These are phyloP conservation scores for Potorous gilbertii DNA, from an alignment of 2,797 vertebrate genomes.

Conservation along the genomic window DNA sequence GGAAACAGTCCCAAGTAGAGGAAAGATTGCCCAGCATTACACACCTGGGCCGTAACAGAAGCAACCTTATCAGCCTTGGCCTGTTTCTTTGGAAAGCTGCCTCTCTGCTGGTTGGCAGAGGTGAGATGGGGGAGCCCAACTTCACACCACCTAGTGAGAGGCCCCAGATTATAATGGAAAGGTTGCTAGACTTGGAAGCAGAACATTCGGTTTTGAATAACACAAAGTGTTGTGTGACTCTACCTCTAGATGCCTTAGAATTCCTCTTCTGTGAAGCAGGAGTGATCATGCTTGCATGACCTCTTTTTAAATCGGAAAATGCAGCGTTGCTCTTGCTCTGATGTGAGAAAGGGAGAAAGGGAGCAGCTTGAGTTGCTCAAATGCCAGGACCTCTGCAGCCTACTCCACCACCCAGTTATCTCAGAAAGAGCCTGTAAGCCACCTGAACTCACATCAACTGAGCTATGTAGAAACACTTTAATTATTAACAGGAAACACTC, in stretches of 20 bases:
- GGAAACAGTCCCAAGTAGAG: not conserved
- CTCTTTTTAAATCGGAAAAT: not conserved
- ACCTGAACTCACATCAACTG: not conserved
- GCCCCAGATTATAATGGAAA: not conserved
- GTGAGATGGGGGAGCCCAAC: not conserved
- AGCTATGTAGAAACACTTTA: slow-evolving; percentile 9
- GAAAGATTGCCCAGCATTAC: not conserved
- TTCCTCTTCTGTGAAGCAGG: not conserved
- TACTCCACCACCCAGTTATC: not conserved
- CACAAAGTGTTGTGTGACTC: not conserved
- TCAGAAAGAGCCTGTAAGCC: not conserved
- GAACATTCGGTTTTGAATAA: not conserved
- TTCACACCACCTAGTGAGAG: not conserved
- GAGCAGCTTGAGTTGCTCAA: not conserved
- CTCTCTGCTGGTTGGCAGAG: too few species aligned
- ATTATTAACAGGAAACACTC: slow-evolving; percentile 58
- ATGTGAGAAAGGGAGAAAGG: not conserved
- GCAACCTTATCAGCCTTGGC: too few species aligned
- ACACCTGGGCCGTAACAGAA: not conserved
- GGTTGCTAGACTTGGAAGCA: not conserved
- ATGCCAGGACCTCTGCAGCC: not conserved
- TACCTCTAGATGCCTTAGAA: not conserved
- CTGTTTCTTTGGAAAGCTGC: too few species aligned
- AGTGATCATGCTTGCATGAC: not conserved
- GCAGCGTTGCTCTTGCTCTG: not conserved